A percentile compares a stretch with the other conserved stretches of the same genome.
Evolutionary conservation across 2,888 invertebrate genomes (phyloP).

Genomic region (Seira ritae): DNA sequence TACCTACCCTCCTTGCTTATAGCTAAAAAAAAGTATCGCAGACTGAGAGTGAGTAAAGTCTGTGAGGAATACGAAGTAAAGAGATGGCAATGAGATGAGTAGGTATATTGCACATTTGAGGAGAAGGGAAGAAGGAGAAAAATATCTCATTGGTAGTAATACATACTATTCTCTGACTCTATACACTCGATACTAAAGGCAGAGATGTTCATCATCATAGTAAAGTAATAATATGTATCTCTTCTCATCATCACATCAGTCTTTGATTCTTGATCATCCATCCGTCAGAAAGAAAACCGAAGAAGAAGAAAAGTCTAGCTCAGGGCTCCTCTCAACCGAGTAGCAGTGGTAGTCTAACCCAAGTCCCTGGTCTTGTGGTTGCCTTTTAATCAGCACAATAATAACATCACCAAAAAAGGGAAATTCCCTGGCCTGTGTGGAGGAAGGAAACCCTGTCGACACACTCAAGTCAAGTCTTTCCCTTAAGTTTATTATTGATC

Average conservation of each 20-base stretch:
- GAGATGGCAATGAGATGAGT: neutral
- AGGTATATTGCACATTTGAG: constrained; percentile 8
- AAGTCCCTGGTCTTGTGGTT: constrained; percentile 41
- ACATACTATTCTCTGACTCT: neutral
- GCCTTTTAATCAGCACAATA: constrained; percentile 28
- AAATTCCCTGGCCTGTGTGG: neutral
- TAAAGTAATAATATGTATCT: neutral
- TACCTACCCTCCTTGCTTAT: constrained; percentile 7
- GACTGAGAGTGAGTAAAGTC: neutral
- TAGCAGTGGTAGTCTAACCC: constrained; percentile 10
- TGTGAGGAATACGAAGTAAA: neutral
- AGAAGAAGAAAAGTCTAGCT: constrained; percentile 34
- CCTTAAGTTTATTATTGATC: neutral
- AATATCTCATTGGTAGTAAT: neutral
- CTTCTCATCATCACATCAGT: constrained; percentile 19
- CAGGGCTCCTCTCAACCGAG: constrained; percentile 4
- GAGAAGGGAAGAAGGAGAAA: neutral
- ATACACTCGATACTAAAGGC: neutral
- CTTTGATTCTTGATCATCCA: constrained; percentile 54
- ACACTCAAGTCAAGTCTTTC: neutral
- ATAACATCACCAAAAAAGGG: constrained; percentile 5
- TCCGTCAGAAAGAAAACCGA: constrained; percentile 51
- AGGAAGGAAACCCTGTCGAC: constrained; percentile 19
- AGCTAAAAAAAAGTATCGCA: neutral
- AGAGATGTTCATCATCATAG: no score